Percentiles rank a stretch among this genome's conserved stretches.
These are phyloP conservation scores for Limnothrissa miodon DNA, from an alignment of 2,113 vertebrate genomes.

Conservation along the genomic window DNA sequence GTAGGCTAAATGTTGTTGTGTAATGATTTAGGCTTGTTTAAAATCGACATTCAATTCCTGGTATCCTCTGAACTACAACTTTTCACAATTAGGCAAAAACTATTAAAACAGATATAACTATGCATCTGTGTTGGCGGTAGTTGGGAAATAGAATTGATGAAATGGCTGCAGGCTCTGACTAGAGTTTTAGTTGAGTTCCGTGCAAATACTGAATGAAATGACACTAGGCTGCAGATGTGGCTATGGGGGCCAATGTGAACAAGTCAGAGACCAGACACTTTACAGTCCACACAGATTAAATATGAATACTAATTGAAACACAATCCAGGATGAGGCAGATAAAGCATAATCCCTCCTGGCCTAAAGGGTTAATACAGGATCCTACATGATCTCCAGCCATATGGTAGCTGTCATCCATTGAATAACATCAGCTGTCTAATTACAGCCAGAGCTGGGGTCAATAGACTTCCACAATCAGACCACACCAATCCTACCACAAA, in stretches of 20 bases:
- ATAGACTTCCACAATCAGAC: neutral
- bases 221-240: neutral
- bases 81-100: neutral
- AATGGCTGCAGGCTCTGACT: neutral
- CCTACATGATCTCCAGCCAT: neutral
- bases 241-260: neutral
- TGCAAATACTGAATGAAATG: neutral
- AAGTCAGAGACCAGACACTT: neutral
- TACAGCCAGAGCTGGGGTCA: neutral
- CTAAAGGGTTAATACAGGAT: conserved; percentile 27
- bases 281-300: conserved; percentile 27
- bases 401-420: conserved; percentile 21
- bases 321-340: conserved; percentile 26
- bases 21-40: neutral
- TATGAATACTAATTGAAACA: conserved; percentile 22
- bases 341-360: conserved; percentile 27
- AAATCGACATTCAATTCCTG: neutral
- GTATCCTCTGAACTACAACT: neutral
- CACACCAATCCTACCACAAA: neutral
- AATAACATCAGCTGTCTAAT: neutral
- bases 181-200: neutral
- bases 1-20: neutral
- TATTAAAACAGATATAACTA: neutral
- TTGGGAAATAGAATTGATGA: neutral
- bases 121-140: neutral